These are phyloP conservation scores for Nasonia giraulti DNA, from an alignment of 1,140 invertebrate species.

Conservation along the genomic window DNA sequence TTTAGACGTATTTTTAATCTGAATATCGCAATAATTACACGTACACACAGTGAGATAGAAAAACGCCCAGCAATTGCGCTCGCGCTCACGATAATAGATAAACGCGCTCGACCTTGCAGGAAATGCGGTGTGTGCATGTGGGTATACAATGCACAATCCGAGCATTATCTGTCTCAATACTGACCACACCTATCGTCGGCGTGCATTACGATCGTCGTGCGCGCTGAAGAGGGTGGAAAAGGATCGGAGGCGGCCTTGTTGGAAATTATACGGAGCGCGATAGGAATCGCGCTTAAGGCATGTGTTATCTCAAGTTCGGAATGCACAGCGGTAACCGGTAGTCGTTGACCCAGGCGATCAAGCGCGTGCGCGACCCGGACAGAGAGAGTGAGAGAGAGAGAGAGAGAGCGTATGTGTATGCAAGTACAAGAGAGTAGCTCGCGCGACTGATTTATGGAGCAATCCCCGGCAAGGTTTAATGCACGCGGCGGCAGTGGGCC, in stretches of 20 bases:
- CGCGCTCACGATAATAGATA: slow-evolving; percentile 18
- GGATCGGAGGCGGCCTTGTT: not conserved
- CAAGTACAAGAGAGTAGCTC: not conserved
- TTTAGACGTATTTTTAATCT: slow-evolving; percentile 32
- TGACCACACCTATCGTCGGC: slow-evolving; percentile 37
- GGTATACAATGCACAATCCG: slow-evolving; percentile 31
- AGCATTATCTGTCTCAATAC: not conserved
- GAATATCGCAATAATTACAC: slow-evolving; percentile 30
- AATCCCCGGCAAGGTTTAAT: not conserved
- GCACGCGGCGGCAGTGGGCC: not conserved
- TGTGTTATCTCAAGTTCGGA: slow-evolving; percentile 50
- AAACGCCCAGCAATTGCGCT: not conserved
- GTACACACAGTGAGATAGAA: not conserved
- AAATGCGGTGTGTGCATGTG: not conserved
- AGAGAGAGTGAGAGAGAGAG: not conserved
- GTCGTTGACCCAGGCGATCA: slow-evolving; percentile 30
- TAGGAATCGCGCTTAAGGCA: slow-evolving; percentile 8
- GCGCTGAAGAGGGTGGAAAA: slow-evolving; percentile 9
- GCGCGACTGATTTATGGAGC: slow-evolving; percentile 34
- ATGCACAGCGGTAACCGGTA: slow-evolving; percentile 28
- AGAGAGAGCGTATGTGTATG: not conserved
- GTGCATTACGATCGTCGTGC: not conserved
- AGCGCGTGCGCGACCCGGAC: slow-evolving; percentile 8
- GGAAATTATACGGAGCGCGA: slow-evolving; percentile 19
- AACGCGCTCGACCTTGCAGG: slow-evolving; percentile 34